Evolutionary conservation across 2,113 vertebrate species (phyloP).

Genomic region (Stigmatopora argus): DNA sequence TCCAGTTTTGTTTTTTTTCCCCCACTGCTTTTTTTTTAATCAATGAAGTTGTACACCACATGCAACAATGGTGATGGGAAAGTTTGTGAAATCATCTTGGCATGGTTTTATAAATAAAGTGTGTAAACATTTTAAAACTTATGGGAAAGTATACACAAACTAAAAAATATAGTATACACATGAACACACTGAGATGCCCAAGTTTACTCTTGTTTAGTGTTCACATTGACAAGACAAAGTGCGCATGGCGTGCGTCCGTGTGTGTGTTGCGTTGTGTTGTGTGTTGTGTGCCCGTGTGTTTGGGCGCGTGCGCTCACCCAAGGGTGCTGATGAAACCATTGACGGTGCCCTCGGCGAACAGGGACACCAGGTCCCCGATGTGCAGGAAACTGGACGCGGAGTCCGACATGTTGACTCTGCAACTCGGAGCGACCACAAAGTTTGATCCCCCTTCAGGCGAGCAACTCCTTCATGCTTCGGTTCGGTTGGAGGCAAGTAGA

Average conservation of each 20-base stretch:
- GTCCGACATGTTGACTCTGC: constrained; percentile 74
- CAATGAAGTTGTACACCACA: too few relatives aligned
- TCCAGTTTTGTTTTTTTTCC: too few relatives aligned
- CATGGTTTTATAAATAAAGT: too few relatives aligned
- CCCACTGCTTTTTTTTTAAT: too few relatives aligned
- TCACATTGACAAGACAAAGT: too few relatives aligned
- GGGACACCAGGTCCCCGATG: constrained; percentile 89
- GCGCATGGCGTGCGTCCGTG: constrained; percentile 7
- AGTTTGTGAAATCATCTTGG: too few relatives aligned
- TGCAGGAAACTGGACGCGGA: constrained; percentile 90
- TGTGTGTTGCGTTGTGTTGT: neutral
- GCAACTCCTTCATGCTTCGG: neutral
- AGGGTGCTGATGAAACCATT: constrained; percentile 92
- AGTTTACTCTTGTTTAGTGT: neutral
- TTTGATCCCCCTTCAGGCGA: neutral
- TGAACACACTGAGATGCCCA: neutral
- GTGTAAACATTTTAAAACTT: too few relatives aligned
- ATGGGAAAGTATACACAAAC: too few relatives aligned
- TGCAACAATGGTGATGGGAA: too few relatives aligned
- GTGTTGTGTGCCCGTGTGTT: neutral
- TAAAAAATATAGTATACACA: too few relatives aligned
- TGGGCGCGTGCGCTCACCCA: constrained; percentile 73
- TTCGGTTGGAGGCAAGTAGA: neutral
- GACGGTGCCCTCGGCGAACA: constrained; percentile 87
- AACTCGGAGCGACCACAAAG: neutral